A percentile compares a stretch with the other conserved stretches of the same genome.
phyloP scores from a whole-genome alignment of 2,113 vertebrate species.

The Delphinus delphis region DNA sequence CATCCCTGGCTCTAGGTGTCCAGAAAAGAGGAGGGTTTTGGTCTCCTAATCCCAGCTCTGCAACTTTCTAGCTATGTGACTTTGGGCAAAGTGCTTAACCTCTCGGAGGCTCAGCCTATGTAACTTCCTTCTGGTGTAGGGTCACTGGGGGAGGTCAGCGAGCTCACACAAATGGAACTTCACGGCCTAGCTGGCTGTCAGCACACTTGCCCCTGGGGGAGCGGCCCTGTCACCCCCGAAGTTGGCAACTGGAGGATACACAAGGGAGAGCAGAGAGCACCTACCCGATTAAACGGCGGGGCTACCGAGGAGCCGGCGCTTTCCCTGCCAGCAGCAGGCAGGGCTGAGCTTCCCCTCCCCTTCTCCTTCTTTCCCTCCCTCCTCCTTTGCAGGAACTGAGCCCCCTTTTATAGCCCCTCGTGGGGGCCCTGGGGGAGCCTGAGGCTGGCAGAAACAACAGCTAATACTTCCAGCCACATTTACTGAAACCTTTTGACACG shows the following conservation, averaged over 20 bases:
- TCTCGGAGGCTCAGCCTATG: not conserved
- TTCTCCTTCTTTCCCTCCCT: not conserved
- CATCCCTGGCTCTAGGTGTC: not conserved
- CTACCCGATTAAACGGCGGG: not conserved
- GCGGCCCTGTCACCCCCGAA: not conserved
- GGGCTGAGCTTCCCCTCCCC: not conserved
- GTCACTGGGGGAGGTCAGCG: not conserved
- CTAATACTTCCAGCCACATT: slow-evolving; percentile 82
- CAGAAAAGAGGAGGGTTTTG: not conserved
- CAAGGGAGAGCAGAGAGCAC: not conserved
- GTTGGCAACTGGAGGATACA: not conserved
- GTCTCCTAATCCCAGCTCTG: not conserved
- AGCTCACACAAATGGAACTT: not conserved
- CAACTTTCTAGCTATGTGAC: not conserved
- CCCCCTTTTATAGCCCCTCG: slow-evolving; percentile 76
- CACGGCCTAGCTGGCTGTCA: not conserved
- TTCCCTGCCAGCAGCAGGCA: not conserved
- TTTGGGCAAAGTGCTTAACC: not conserved
- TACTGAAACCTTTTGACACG: slow-evolving; percentile 85
- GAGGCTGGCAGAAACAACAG: slow-evolving; percentile 67
- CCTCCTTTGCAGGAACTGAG: slow-evolving; percentile 64
- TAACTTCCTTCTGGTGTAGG: not conserved
- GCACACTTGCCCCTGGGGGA: not conserved
- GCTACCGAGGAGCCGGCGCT: fast-evolving
- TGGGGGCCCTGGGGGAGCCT: slow-evolving; percentile 50